Base-by-base conservation (phyloP, 2,797 vertebrate species). In the Rhynchonycteris naso region DNA sequence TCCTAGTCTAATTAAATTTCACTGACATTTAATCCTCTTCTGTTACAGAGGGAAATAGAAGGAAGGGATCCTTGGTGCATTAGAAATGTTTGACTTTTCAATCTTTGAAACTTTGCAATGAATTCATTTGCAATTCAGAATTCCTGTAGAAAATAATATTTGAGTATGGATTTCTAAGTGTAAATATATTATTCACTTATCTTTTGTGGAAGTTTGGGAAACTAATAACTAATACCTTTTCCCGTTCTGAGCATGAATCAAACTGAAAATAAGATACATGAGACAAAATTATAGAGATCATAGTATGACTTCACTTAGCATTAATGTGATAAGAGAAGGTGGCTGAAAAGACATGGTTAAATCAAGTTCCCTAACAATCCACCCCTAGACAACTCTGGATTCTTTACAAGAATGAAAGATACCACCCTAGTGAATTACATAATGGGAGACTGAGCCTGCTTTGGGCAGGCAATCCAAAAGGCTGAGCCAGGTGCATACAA, bases 1-100 rank as follows among this genome's bases (percentile, higher is more conserved):
- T 79, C 43, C 12, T 59, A 95, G 61, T 59, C 24, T 83, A 91
- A 71, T 69, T 76, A 66, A 89, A 13, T 90, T 83, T 93, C 65
- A 30, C 63, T 38, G 8, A 94, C n/a, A 35, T 81, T 83, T 91
- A 91, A 91, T 68, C 15, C 4, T 89, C 18, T 74, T 78, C 38
- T 74, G 38, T 7, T 43, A 66, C 63, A 88, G 26, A 96, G 54
- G 59, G 4, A 75, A 86, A 65, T 28, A 66, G 59, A 3, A 22
- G 4, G 38, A 56, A 4, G 26, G 28, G 30, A 79, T 38, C 15
- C 5, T 78, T 2, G 50, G 10, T 38, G 24, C 12, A 26, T 33
- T 90, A 88, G 28, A 86, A 79, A 1, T 10, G 84, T 38, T 65
- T 68, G 80, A 66, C 7, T 43, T 84, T 76, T 72, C 24, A 65